Base-by-base conservation (phyloP, 2,113 vertebrate genomes). In the Cephalopholis sonnerati region DNA sequence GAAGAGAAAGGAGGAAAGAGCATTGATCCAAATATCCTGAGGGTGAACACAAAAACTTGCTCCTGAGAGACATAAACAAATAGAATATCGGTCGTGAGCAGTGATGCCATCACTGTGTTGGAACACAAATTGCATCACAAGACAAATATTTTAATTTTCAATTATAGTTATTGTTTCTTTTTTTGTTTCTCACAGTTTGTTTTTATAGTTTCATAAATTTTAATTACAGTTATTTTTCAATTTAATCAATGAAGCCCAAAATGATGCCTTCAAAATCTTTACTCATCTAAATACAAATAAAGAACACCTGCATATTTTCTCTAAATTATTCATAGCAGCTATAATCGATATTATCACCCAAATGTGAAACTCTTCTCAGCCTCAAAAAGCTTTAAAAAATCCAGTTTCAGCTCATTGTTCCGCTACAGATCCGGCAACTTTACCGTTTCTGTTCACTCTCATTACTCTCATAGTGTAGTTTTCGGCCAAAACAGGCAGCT, bases 11-110 rank as follows among this genome's bases (percentile, higher is more conserved):
- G 27, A 9, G 25, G 36, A 67, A 51, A n/a, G 25, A 78, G 61
- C 36, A 62, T 44, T 29, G 77, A 87, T 88, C 85, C 84, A 87
- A 82, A 84, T 79, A 70, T 74, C 91, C 74, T 17, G 39, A 83
- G 85, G 83, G 70, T 3, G 50, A 83, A 78, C 17, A 73, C 62
- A 82, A 80, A n/a, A 63, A 73, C 51, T 65, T 66, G 76, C 50
- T 25, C 65, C 29, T 0, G 10, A 48, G 46, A 87, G 24, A 32
- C 46, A 9, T 25, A 82, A 82, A 87, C 61, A 64, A 46, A 86
- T 4, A 57, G 22, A 50, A 25, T 0, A 17, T 17, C 0, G 0
- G 18, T 74, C 36, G 69, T 3, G 0, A 32, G 41, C 17, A 10
- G 46, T 63, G 20, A 77, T 17, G 24, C 3, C 6, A 1, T 51